Evolutionary conservation across 2,888 invertebrate species (phyloP).

Genomic region (Tromatobia lineatoria): DNA sequence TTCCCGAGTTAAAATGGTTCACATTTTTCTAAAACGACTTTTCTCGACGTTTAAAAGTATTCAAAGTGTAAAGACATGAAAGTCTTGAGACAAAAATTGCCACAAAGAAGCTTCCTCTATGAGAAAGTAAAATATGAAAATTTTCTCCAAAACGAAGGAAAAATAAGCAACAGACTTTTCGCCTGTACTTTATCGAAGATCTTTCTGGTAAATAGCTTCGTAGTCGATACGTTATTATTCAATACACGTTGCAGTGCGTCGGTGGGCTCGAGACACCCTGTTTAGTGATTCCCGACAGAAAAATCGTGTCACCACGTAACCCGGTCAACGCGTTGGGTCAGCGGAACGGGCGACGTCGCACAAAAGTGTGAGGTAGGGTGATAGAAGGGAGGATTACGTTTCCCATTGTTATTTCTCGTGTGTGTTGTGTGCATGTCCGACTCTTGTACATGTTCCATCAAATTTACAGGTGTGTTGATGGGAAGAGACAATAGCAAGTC

Average conservation of each 20-base stretch:
- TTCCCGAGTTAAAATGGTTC: too few species aligned
- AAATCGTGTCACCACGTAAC: conserved; percentile 76
- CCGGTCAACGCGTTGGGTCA: conserved; percentile 81
- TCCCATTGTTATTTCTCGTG: conserved; percentile 4
- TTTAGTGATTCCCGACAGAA: conserved; percentile 37
- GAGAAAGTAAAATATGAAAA: too few species aligned
- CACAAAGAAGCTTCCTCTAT: too few species aligned
- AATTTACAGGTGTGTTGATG: conserved; percentile 15
- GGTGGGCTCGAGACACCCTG: conserved; percentile 7
- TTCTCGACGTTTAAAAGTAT: too few species aligned
- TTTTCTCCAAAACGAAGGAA: neutral
- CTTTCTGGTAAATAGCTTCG: neutral
- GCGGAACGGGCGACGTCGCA: conserved; percentile 74
- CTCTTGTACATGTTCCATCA: neutral
- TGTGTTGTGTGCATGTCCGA: neutral
- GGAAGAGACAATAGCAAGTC: conserved; percentile 18
- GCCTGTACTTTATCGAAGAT: neutral
- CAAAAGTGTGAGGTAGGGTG: conserved; percentile 26
- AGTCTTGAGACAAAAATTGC: too few species aligned
- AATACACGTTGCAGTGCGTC: neutral
- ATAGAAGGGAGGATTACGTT: conserved; percentile 46
- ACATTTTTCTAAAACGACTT: too few species aligned
- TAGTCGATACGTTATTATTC: conserved; percentile 7
- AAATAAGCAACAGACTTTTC: neutral
- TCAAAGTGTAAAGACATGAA: too few species aligned